These are phyloP conservation scores for Diachrysia chrysitis DNA, from an alignment of 2,888 invertebrate genomes.

Conservation along the genomic window DNA sequence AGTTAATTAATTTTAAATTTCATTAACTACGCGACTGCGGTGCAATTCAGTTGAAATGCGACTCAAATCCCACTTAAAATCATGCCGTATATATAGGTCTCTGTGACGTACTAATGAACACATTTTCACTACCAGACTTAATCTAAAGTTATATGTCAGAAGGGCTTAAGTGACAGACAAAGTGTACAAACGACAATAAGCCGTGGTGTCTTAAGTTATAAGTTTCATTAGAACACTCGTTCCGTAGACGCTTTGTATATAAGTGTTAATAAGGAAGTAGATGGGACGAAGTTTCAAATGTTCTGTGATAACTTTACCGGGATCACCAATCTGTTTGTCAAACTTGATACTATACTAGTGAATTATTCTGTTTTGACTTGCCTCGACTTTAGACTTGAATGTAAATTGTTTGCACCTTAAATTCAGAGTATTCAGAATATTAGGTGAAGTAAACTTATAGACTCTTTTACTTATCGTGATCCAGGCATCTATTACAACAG, in stretches of 20 bases:
- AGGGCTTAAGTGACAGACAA: constrained; percentile 1
- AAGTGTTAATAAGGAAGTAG: constrained; percentile 2
- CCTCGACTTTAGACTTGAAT: no score
- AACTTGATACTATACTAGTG: not conserved
- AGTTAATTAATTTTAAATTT: constrained; percentile 57
- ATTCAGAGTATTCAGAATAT: no score
- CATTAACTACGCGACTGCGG: constrained; percentile 38
- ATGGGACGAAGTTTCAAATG: not conserved
- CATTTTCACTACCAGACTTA: constrained; percentile 33
- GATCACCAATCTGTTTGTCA: not conserved
- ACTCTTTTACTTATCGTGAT: no score
- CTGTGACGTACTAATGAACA: constrained; percentile 36
- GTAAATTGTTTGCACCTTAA: no score
- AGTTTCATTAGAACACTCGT: not conserved
- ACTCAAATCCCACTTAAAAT: constrained; percentile 33
- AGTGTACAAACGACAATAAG: constrained; percentile 6
- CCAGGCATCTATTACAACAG: no score
- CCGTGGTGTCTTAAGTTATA: not conserved
- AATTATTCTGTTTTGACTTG: not conserved
- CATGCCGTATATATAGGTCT: constrained; percentile 18
- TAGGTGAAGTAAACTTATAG: no score
- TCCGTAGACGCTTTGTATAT: not conserved
- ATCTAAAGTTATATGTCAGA: constrained; percentile 13
- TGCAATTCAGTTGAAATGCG: constrained; percentile 37
- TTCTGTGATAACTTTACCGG: constrained; percentile 1